Evolutionary conservation across 2,888 invertebrate species (phyloP).

Genomic region (Aphelenchoides bicaudatus): DNA sequence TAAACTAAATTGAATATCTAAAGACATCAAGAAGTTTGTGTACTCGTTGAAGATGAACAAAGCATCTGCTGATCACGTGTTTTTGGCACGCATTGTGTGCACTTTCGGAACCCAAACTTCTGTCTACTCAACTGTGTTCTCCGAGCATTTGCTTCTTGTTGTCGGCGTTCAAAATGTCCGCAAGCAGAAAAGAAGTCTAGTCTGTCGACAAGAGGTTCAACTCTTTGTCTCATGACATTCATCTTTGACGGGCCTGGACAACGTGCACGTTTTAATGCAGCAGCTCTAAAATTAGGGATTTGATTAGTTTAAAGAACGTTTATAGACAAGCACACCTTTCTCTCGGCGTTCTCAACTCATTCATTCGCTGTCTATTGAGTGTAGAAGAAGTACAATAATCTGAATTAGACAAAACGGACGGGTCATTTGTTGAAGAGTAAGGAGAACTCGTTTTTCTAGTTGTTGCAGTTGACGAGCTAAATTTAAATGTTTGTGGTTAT

Average conservation of each 20-base stretch:
- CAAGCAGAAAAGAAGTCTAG: conserved; percentile 30
- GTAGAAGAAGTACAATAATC: conserved; percentile 18
- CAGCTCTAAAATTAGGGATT: no score
- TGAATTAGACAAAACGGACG: conserved; percentile 8
- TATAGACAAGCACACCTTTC: no score
- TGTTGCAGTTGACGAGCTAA: conserved; percentile 5
- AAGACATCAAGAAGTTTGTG: no score
- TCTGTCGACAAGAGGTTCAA: conserved; percentile 11
- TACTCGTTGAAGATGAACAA: no score
- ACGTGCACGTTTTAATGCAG: conserved; percentile 4
- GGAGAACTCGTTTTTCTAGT: background rate
- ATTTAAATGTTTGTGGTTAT: background rate
- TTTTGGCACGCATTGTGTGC: conserved; percentile 15
- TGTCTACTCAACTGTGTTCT: background rate
- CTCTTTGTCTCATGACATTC: background rate
- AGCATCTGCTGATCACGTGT: no score
- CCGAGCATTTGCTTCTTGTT: conserved; percentile 17
- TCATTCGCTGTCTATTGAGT: conserved; percentile 17
- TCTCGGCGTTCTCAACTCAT: conserved; percentile 5
- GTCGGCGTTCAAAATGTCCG: conserved; percentile 33
- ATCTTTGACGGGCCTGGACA: conserved; percentile 16
- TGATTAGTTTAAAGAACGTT: no score
- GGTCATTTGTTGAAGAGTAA: conserved; percentile 2
- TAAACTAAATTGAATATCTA: no score
- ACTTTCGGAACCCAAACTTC: background rate